Conservation (phyloP, 2,888 invertebrate genomes). For the Phorcus lineatus region DNA sequence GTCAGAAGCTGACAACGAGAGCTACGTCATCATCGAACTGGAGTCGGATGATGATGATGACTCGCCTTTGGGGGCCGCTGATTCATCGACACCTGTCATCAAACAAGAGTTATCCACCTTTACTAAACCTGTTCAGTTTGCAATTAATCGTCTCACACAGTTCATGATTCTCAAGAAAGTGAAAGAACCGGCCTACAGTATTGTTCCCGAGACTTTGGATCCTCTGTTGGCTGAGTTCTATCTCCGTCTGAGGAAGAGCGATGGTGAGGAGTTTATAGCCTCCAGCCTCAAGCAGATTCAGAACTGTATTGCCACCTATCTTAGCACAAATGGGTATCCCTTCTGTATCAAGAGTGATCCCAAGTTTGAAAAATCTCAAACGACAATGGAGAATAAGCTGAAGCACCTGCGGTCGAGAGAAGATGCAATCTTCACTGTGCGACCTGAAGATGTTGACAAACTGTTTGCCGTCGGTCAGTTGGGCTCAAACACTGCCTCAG, state of each 20-base stretch:
- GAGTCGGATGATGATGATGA: constrained; percentile 10
- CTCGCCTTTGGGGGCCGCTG: not conserved
- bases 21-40: constrained; percentile 3
- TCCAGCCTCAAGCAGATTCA: constrained; percentile 5
- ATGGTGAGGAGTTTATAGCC: not conserved
- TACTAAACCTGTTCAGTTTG: constrained; percentile 15
- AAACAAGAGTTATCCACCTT: constrained; percentile 13
- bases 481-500: not conserved
- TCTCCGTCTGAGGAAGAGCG: constrained; percentile 2
- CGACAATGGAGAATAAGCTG: constrained; percentile 1
- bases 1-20: constrained; percentile 12
- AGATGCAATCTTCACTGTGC: constrained; percentile 10
- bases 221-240: constrained; percentile 17
- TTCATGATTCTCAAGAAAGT: constrained; percentile 19
- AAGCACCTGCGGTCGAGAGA: constrained; percentile 6
- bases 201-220: constrained; percentile 2
- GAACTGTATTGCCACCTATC: constrained; percentile 12
- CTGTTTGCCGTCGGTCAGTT: not conserved
- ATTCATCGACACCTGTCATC: not conserved
- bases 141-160: constrained; percentile 17
- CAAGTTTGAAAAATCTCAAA: constrained; percentile 7
- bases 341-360: not conserved
- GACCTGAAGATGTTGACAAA: constrained; percentile 4
- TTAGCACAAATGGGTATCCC: constrained; percentile 9
- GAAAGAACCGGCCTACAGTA: constrained; percentile 4